Conservation (phyloP, 1,140 invertebrate species). For the Drosophila arawakana region DNA sequence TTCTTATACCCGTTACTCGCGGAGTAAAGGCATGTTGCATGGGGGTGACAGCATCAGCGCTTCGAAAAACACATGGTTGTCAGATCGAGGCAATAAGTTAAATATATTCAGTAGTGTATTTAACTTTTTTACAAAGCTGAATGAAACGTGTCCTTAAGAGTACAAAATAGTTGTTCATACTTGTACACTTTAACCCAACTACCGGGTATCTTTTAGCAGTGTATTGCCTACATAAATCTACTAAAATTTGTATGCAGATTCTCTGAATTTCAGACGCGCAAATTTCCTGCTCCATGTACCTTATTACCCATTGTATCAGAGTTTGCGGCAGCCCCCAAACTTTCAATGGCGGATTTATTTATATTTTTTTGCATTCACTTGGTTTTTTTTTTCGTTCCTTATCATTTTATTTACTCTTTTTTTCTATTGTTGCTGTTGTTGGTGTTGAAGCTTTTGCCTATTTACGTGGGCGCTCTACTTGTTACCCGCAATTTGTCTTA, state of each 20-base stretch:
- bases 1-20: slow-evolving; percentile 7
- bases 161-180: no score
- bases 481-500: slow-evolving; percentile 83
- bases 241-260: slow-evolving; percentile 54
- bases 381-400: slow-evolving; percentile 10
- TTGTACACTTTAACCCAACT: no score
- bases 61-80: no score
- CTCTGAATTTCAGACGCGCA: slow-evolving; percentile 30
- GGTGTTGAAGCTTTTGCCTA: slow-evolving; percentile 46
- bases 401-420: slow-evolving; percentile 34
- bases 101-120: no score
- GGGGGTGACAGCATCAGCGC: no score
- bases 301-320: slow-evolving; percentile 65
- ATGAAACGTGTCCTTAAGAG: no score
- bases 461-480: slow-evolving; percentile 60
- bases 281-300: slow-evolving; percentile 57
- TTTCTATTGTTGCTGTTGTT: neutral
- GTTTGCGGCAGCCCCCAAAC: slow-evolving; percentile 20
- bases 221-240: no score
- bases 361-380: slow-evolving; percentile 44
- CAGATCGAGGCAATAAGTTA: no score
- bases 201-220: no score
- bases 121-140: no score
- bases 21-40: no score
- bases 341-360: slow-evolving; percentile 61